Base-by-base conservation (phyloP, 35 echinoderm and acorn worm genomes). In the Nesometra sesokonis region DNA sequence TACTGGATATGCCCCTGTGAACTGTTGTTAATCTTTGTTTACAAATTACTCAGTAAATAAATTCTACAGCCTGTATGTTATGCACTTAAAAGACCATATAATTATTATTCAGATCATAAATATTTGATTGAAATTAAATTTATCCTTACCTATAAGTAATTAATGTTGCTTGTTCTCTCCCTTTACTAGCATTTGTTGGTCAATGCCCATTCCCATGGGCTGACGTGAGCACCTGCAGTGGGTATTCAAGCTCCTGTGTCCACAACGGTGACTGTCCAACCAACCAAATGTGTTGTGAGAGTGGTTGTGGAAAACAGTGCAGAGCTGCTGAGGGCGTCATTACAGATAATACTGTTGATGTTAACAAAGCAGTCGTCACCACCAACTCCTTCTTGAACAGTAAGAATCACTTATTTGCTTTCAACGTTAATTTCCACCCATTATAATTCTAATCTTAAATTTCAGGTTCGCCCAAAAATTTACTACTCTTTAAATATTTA, bases 281-380 rank as follows among this genome's bases (percentile, higher is more conserved):
- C 35, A 36, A 80, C 31, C 32, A 36, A 13, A 80, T 13, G 35
- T 80, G 79, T 36, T 80, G 79, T 80, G 79, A 80, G 35, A 80
- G 79, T 80, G 79, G 79, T 80, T 80, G 79, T n/a, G 79, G 79
- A 33, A 80, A 80, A 80, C 79, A 80, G 13, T 80, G 79, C 27
- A 32, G 5, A 17, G 32, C 79, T 32, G 9, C 32, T 32, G 32
- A 80, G 31, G 79, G 79, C 13, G 35, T 34, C 1, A 78, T 21
- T 5, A 32, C 79, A 7, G 27, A 3, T 11, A 80, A 11, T 80
- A 36, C 11, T 34, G 31, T 33, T 8, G 52, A 67, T 27, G 21
- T 19, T 67, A 67, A 67, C 52, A 67, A 67, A 11, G 52, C 52
- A 11, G 52, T 67, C 23, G 52, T 67, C 21, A 67, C 52, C 8